A percentile compares a stretch with the other conserved stretches of the same genome.
phyloP scores from a whole-genome alignment of 2,797 vertebrate genomes.

The Spinibarbus caldwelli region DNA sequence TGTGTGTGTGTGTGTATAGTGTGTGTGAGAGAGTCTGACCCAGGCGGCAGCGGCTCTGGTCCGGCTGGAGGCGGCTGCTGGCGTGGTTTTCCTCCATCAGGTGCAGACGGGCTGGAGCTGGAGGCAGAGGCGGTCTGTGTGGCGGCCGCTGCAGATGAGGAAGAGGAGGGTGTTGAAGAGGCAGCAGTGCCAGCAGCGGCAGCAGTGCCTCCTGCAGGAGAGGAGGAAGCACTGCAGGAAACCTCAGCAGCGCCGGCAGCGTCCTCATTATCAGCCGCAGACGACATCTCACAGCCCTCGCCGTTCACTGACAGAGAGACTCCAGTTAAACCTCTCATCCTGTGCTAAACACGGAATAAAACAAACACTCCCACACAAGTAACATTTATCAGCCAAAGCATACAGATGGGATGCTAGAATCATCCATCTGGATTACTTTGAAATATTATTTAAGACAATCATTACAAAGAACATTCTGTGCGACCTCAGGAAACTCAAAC shows the following conservation, averaged over 20 bases:
- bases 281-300: neutral
- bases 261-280: slow-evolving; percentile 78
- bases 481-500: too few relatives aligned
- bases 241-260: slow-evolving; percentile 53
- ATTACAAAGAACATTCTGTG: too few relatives aligned
- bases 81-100: slow-evolving; percentile 89
- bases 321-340: neutral
- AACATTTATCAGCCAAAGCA: neutral
- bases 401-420: neutral
- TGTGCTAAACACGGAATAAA: neutral
- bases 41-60: slow-evolving; percentile 89
- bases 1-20: too few relatives aligned
- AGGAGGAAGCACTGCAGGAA: slow-evolving; percentile 59
- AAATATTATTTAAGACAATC: neutral
- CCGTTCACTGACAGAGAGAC: slow-evolving; percentile 24
- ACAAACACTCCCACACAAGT: neutral
- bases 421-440: neutral
- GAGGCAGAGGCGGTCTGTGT: slow-evolving; percentile 57
- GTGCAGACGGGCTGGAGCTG: slow-evolving; percentile 67
- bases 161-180: slow-evolving; percentile 36
- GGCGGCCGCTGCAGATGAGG: slow-evolving; percentile 58
- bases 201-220: too few relatives aligned
- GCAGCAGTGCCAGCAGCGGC: too few relatives aligned
- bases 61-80: slow-evolving; percentile 79
- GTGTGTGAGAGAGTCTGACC: slow-evolving; percentile 77